Evolutionary conservation across 2,888 invertebrate species (phyloP).

Genomic region (Andrena fulva): DNA sequence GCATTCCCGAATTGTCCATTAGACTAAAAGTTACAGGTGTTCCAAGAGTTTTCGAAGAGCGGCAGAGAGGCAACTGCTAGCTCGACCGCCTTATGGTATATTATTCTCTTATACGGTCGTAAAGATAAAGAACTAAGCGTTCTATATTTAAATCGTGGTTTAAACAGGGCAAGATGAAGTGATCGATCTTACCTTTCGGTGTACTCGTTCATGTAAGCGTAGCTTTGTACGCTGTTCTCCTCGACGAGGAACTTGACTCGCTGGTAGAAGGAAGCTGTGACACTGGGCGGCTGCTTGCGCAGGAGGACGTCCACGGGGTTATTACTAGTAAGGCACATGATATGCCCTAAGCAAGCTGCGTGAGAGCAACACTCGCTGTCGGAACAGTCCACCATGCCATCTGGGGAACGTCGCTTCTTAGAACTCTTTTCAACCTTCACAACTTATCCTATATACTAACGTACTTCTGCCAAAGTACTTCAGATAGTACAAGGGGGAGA

Average conservation of each 20-base stretch:
- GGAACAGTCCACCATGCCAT: constrained; percentile 99
- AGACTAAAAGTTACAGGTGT: neutral
- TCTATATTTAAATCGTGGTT: constrained; percentile 57
- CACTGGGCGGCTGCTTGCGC: constrained; percentile 97
- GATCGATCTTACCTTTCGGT: constrained; percentile 95
- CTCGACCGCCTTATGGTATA: constrained; percentile 52
- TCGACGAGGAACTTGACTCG: constrained; percentile 99
- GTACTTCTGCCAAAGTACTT: neutral
- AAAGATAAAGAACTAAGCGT: constrained; percentile 70
- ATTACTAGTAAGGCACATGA: constrained; percentile 98
- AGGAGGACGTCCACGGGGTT: constrained; percentile 98
- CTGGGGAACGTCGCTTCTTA: constrained; percentile 86
- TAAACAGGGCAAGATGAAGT: constrained; percentile 60
- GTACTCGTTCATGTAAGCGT: constrained; percentile 98
- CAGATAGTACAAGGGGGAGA: neutral
- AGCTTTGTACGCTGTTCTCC: constrained; percentile 99
- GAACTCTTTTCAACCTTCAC: neutral
- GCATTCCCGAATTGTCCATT: neutral
- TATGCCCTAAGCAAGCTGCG: constrained; percentile 94
- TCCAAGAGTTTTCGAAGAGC: neutral
- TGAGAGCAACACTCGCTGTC: constrained; percentile 99
- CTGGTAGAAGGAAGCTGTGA: constrained; percentile 98
- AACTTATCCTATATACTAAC: neutral
- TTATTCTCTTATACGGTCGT: constrained; percentile 63
- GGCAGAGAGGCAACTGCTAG: constrained; percentile 20